Percentiles rank a stretch among this genome's conserved stretches.
Conservation (phyloP, 2,888 invertebrate genomes). For the Eulithis testata region DNA sequence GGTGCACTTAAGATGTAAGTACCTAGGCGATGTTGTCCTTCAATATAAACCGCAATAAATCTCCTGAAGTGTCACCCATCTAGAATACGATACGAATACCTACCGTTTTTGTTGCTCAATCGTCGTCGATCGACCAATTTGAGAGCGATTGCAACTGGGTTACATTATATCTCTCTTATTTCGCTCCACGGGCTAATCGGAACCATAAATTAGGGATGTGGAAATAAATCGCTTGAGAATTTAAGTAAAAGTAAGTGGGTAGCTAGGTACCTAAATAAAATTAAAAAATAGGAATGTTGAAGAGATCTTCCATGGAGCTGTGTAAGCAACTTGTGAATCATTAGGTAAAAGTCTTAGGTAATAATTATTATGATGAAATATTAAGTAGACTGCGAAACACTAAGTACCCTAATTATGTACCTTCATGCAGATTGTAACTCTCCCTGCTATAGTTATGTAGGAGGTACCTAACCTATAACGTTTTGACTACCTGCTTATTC, state of each 20-base stretch:
- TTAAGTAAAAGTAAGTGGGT: too few species aligned
- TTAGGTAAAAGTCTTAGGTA: too few species aligned
- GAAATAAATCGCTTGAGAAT: too few species aligned
- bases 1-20: not conserved
- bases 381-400: too few species aligned
- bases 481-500: too few species aligned
- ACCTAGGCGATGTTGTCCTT: conserved; percentile 11
- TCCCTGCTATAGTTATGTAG: too few species aligned
- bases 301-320: not conserved
- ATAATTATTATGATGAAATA: too few species aligned
- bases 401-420: too few species aligned
- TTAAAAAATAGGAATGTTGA: too few species aligned
- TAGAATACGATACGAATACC: conserved; percentile 13
- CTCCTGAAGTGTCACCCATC: conserved; percentile 19
- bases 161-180: conserved; percentile 25
- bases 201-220: conserved; percentile 18
- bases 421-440: too few species aligned
- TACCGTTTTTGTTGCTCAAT: conserved; percentile 21
- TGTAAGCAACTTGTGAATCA: conserved; percentile 2
- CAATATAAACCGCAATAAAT: conserved; percentile 10
- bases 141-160: conserved; percentile 31
- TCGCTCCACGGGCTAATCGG: conserved; percentile 29
- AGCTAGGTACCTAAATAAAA: too few species aligned
- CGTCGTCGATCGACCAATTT: conserved; percentile 31
- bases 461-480: too few species aligned